A percentile compares a stretch with the other conserved stretches of the same genome.
phyloP scores from a whole-genome alignment of 2,797 vertebrate genomes.

The Halcyon smyrnensis region DNA sequence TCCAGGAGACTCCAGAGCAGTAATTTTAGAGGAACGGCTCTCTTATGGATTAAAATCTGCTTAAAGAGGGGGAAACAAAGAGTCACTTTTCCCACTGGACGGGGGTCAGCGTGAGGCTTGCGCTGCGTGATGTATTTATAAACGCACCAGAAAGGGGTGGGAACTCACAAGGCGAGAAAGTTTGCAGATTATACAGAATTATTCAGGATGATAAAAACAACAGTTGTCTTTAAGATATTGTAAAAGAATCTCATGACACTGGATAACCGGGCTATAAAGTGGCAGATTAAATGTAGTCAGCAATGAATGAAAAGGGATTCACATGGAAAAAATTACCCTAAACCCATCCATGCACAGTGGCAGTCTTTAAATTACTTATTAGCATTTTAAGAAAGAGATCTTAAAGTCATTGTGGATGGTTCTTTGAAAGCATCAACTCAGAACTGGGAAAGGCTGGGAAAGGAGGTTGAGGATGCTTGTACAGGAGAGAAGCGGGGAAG shows the following conservation, averaged over 20 bases:
- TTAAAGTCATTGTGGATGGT: constrained; percentile 70
- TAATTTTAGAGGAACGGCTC: constrained; percentile 43
- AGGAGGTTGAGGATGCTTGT: neutral
- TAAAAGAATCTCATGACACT: constrained; percentile 48
- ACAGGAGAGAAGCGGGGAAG: neutral
- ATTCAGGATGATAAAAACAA: constrained; percentile 55
- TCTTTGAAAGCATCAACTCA: constrained; percentile 55
- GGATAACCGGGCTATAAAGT: constrained; percentile 52
- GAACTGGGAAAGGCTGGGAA: constrained; percentile 33
- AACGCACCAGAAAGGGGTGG: neutral
- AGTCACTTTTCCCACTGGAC: constrained; percentile 22
- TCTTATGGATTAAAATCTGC: constrained; percentile 45
- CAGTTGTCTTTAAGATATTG: constrained; percentile 56
- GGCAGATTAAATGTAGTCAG: constrained; percentile 66
- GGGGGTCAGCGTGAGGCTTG: constrained; percentile 19
- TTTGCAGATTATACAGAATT: constrained; percentile 55
- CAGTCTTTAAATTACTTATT: constrained; percentile 70
- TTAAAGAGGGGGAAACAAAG: constrained; percentile 57
- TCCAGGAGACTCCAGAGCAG: constrained; percentile 21
- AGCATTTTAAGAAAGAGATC: constrained; percentile 74
- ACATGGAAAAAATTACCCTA: constrained; percentile 65
- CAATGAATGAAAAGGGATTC: constrained; percentile 68
- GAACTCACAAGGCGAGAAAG: neutral
- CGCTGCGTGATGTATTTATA: neutral
- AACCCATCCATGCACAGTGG: constrained; percentile 60